phyloP scores from a whole-genome alignment of 2,113 vertebrate genomes.

The Lepidothrix coronata region DNA sequence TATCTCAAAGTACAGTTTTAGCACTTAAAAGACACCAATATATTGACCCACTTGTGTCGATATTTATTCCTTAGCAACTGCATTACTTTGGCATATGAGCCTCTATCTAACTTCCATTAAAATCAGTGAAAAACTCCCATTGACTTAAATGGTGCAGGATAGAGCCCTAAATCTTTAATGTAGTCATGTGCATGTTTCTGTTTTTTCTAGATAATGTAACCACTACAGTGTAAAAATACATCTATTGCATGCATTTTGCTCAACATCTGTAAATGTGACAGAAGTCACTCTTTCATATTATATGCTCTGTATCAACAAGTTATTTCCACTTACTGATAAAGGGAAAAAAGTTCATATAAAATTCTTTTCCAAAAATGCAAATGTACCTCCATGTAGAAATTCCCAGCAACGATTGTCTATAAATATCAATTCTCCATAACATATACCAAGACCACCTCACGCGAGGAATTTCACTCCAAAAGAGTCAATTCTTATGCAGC shows the following conservation, averaged over 20 bases:
- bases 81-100: background rate
- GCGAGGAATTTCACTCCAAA: background rate
- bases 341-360: background rate
- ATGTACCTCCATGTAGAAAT: background rate
- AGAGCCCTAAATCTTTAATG: constrained; percentile 41
- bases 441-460: constrained; percentile 18
- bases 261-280: constrained; percentile 7
- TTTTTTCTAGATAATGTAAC: background rate
- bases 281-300: background rate
- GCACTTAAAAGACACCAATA: constrained; percentile 44
- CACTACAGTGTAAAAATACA: background rate
- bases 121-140: constrained; percentile 34
- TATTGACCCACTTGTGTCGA: constrained; percentile 37
- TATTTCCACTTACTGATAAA: constrained; percentile 3
- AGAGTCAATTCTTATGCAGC: background rate
- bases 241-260: constrained; percentile 16
- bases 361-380: constrained; percentile 25
- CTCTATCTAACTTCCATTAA: constrained; percentile 8
- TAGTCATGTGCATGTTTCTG: background rate
- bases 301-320: constrained; percentile 40
- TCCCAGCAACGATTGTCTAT: background rate
- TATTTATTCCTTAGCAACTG: constrained; percentile 35
- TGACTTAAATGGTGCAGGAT: background rate
- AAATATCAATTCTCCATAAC: constrained; percentile 50
- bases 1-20: constrained; percentile 29